Evolutionary conservation across 2,888 invertebrate species (phyloP), one percentile per base, ranked within the genome.

Genomic region (Rhyacophila evoluta): DNA sequence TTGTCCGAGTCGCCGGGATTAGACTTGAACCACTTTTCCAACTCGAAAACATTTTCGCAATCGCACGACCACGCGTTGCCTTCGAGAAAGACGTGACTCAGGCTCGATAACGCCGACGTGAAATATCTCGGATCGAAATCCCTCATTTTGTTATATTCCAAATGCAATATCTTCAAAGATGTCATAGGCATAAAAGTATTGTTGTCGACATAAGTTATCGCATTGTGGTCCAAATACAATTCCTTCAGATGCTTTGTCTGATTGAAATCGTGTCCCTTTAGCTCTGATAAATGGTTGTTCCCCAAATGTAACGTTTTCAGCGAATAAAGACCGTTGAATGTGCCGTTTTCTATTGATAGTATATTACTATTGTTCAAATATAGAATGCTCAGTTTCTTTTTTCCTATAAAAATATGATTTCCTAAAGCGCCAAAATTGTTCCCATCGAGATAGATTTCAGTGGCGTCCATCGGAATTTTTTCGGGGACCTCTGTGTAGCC

Each of bases 381-480:
- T 71, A 95, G 89, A 83, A 94, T 92, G 84, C 94, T 92, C 82
- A 95, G 89, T 85, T 94, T 94, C 86, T 95, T 95, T 86, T 95
- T 94, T 4, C 95, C 96, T 84, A 96, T 94, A 86, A 97, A 96
- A 83, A 94, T 91, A 87, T 96, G 95, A 86, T 94, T 94, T 78
- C 92, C 92, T 29, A 97, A 89, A 73, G 92, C 91, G 15, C 92
- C 92, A 83, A 96, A 92, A 84, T 94, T 91, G 86, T 96, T 95
- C 12, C 95, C 95, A 86, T 95, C 95, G 79, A 97, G 91, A 86
- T 95, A 95, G 77, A 96, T 92, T 87, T 95, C 95, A 39, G 96
- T 95, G 29, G 95, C 95, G 86, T 95, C 95, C 95, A 96, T 96
- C 0, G 96, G 96, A 83, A 96, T 93, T 84, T 93, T 93, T 80